phyloP scores from a whole-genome alignment of 1,140 invertebrate species.

The Drosophila repletoides region DNA sequence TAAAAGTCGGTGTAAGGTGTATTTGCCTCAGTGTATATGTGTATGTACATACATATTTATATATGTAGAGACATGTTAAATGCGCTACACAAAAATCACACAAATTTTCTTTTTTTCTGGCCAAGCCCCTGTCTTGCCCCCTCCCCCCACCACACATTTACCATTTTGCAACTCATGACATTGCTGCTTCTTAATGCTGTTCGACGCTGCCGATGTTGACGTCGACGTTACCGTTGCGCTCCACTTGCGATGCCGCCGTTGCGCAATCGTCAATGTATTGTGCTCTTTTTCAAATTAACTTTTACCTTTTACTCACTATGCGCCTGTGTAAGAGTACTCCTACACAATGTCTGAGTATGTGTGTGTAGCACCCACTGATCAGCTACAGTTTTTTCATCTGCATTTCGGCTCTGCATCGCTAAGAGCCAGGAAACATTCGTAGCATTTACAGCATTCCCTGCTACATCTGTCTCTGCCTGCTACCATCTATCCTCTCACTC shows the following conservation, averaged over 20 bases:
- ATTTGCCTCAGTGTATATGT: background rate
- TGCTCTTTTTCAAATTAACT: conserved; percentile 66
- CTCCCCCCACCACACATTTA: background rate
- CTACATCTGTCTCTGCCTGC: background rate
- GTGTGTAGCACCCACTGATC: conserved; percentile 38
- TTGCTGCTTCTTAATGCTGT: conserved; percentile 38
- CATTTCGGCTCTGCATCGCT: conserved; percentile 6
- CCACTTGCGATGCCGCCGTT: conserved; percentile 55
- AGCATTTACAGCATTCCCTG: conserved; percentile 7
- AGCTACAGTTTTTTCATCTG: conserved; percentile 20
- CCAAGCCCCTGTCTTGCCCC: background rate
- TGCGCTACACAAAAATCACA: conserved; percentile 1
- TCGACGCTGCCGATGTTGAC: background rate
- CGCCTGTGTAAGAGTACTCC: background rate
- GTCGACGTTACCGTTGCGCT: conserved; percentile 34
- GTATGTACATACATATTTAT: background rate
- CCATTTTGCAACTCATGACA: conserved; percentile 51
- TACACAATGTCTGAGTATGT: conserved; percentile 4
- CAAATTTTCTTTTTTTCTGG: conserved; percentile 8
- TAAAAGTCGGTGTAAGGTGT: background rate
- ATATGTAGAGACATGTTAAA: conserved; percentile 4
- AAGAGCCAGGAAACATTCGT: conserved; percentile 34
- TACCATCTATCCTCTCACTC: background rate
- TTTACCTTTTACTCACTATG: conserved; percentile 63
- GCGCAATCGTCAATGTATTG: conserved; percentile 60